Evolutionary conservation across 2,888 invertebrate genomes (phyloP), one percentile per base, ranked within the genome.

Genomic region (Melanchra persicariae): DNA sequence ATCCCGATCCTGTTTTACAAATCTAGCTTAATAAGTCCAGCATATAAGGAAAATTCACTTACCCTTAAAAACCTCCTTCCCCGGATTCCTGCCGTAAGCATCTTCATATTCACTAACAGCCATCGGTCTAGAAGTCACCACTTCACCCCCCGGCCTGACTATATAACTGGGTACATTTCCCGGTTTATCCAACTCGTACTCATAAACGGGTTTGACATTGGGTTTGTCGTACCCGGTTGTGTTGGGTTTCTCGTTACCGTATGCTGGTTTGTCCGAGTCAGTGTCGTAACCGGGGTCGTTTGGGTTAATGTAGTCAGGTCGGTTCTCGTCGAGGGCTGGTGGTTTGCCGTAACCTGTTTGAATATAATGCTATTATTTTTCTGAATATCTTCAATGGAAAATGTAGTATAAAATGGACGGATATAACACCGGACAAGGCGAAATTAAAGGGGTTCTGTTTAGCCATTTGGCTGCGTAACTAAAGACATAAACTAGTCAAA

Each of bases 131-230:
- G 96, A 94, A 1, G 95, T 94, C 8, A 96, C 88, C 6, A 94
- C 85, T 22, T 93, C 90, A 0, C 94, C 94, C 1, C 89, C 88
- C 0, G 94, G 94, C 22, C 89, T 87, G 0, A 89, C 86, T 15
- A 92, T 89, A 70, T 95, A 95, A 75, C 92, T 91, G 0, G 94
- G 94, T 0, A 84, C 93, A 64, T 93, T 88, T 0, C 62, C 77
- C 0, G 94, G 93, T 59, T 88, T 93, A 0, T 93, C 93, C 61
- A 87, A n/a, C 1, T 93, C 94, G 54, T 90, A 88, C 70, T 95
- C 95, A 57, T 95, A 95, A 0, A 95, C 96, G 4, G 96, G 95
- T 74, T 91, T 95, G 0, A 93, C 74, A 68, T 88, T 87, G 19
- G 91, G 91, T 59, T 72, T 76, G 0, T 69, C 54, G 10, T 79